Conservation (phyloP, 1,140 invertebrate genomes). For the Dreissena rostriformis region DNA sequence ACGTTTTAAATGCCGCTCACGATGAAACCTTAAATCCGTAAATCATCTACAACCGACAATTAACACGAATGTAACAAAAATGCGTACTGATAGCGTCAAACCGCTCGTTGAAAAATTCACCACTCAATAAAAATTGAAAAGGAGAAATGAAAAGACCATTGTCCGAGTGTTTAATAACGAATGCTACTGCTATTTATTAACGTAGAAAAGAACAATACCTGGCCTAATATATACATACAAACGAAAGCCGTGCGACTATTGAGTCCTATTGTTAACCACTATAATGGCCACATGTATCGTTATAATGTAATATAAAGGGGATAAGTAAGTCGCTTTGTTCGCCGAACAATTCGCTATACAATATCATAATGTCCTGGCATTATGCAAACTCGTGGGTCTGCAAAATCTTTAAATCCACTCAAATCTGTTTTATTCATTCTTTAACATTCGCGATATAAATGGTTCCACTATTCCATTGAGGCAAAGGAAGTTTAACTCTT, state of each 20-base stretch:
- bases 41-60: not conserved
- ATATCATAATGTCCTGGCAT: not conserved
- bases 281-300: constrained; percentile 1
- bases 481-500: too few relatives aligned
- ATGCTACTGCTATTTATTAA: not conserved
- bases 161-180: not conserved
- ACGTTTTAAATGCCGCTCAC: not conserved
- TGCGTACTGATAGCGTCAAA: not conserved
- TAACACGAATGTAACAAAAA: not conserved
- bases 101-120: not conserved
- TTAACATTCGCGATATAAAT: too few relatives aligned
- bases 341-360: not conserved
- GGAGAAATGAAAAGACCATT: constrained; percentile 3
- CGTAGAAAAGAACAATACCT: not conserved
- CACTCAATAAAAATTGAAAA: not conserved
- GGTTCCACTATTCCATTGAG: too few relatives aligned
- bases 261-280: not conserved
- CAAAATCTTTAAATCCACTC: too few relatives aligned
- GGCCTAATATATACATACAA: not conserved
- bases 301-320: constrained; percentile 5
- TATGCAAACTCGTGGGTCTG: too few relatives aligned
- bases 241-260: not conserved
- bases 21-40: not conserved
- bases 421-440: too few relatives aligned
- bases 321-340: not conserved